Percentiles rank a stretch among this genome's conserved stretches.
These are phyloP conservation scores for Mobula hypostoma DNA, from an alignment of 2,113 vertebrate species.

Conservation along the genomic window DNA sequence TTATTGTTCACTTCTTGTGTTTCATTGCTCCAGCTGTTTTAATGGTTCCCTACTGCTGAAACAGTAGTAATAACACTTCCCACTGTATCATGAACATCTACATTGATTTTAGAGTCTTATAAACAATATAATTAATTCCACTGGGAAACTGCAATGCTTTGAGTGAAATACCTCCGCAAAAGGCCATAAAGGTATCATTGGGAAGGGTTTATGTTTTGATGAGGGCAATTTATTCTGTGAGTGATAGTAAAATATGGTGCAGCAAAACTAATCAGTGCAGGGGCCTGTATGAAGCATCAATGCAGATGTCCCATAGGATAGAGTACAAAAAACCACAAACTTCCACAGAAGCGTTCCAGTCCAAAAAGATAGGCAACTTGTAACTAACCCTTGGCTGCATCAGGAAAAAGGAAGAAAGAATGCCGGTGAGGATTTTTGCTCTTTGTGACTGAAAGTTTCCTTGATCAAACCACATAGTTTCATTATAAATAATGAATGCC, in stretches of 20 bases:
- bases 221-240: not conserved
- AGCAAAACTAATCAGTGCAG: not conserved
- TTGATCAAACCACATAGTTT: not conserved
- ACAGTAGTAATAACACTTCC: not conserved
- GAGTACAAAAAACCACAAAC: not conserved
- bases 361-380: not conserved
- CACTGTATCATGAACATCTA: not conserved
- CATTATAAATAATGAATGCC: not conserved
- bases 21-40: constrained; percentile 25
- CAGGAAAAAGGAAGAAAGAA: not conserved
- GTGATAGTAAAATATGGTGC: not conserved
- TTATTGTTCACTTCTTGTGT: not conserved
- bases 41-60: not conserved
- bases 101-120: constrained; percentile 14
- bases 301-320: not conserved
- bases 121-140: constrained; percentile 32
- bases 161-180: constrained; percentile 6
- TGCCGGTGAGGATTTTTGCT: not conserved
- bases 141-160: not conserved
- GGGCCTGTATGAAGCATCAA: not conserved
- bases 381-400: not conserved
- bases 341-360: not conserved
- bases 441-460: not conserved
- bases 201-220: not conserved
- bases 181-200: not conserved